phyloP scores from a whole-genome alignment of 1,140 invertebrate species.

The Neotoxoptera formosana region DNA sequence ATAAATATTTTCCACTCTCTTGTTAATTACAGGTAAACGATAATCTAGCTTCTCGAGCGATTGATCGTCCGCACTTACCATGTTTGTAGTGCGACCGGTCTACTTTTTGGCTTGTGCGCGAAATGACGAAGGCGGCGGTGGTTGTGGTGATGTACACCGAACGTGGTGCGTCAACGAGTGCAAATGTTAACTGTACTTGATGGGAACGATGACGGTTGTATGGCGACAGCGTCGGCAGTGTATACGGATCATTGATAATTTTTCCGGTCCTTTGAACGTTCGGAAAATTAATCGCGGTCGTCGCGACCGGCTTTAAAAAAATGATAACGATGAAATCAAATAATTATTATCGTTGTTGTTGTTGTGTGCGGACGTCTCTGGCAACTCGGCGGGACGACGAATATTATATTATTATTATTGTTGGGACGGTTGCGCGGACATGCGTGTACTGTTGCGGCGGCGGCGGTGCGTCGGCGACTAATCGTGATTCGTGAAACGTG shows the following conservation, averaged over 20 bases:
- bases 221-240: background rate
- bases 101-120: background rate
- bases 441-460: background rate
- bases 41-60: background rate
- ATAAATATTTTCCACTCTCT: background rate
- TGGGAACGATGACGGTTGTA: background rate
- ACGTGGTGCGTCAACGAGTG: background rate
- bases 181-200: conserved; percentile 12
- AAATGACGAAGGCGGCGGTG: background rate
- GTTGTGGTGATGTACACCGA: background rate
- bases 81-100: background rate
- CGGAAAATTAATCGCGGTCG: background rate
- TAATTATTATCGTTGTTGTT: background rate
- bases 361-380: background rate
- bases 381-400: background rate
- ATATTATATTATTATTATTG: background rate
- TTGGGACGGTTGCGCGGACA: background rate
- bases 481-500: conserved; percentile 53
- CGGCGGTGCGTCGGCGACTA: conserved; percentile 29
- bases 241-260: conserved; percentile 21
- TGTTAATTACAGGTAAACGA: background rate
- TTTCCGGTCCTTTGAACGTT: background rate
- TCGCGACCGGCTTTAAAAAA: background rate
- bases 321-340: background rate
- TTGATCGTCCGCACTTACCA: background rate